These are phyloP conservation scores for Limonius californicus DNA, from an alignment of 1,140 invertebrate species.

Conservation along the genomic window DNA sequence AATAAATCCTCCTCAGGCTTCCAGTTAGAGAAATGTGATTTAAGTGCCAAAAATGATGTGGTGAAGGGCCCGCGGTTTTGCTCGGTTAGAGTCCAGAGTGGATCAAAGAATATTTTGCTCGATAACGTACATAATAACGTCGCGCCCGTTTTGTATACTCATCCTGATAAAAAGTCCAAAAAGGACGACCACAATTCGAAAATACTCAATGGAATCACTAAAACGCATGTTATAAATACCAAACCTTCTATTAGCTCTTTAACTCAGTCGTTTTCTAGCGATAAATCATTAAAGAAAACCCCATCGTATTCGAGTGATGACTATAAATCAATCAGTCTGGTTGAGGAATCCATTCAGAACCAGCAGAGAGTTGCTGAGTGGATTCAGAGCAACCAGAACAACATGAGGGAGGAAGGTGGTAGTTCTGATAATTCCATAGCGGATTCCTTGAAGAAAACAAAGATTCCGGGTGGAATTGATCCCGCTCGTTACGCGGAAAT, in stretches of 20 bases:
- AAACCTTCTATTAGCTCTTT: not conserved
- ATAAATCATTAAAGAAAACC: conserved; percentile 18
- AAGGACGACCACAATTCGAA: conserved; percentile 18
- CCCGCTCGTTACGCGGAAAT: conserved; percentile 40
- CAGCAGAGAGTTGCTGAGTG: conserved; percentile 40
- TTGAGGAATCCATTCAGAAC: conserved; percentile 36
- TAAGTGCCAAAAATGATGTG: conserved; percentile 28
- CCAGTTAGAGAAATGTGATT: conserved; percentile 30
- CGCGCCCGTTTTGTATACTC: conserved; percentile 63
- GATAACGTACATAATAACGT: conserved; percentile 69
- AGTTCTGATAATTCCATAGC: conserved; percentile 35
- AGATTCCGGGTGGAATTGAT: conserved; percentile 25
- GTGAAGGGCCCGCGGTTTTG: conserved; percentile 63
- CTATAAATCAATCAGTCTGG: conserved; percentile 28
- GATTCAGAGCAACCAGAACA: conserved; percentile 35
- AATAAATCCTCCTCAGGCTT: conserved; percentile 39
- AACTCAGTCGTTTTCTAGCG: not conserved
- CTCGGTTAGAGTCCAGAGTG: conserved; percentile 65
- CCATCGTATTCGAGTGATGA: conserved; percentile 31
- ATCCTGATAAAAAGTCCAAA: conserved; percentile 44
- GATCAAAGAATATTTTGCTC: conserved; percentile 72
- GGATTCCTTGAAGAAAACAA: conserved; percentile 23
- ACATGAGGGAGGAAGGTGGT: conserved; percentile 16
- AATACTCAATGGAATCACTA: not conserved
- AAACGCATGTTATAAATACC: not conserved